Conservation (phyloP, 2,888 invertebrate species). For the Macroteleia sp. region DNA sequence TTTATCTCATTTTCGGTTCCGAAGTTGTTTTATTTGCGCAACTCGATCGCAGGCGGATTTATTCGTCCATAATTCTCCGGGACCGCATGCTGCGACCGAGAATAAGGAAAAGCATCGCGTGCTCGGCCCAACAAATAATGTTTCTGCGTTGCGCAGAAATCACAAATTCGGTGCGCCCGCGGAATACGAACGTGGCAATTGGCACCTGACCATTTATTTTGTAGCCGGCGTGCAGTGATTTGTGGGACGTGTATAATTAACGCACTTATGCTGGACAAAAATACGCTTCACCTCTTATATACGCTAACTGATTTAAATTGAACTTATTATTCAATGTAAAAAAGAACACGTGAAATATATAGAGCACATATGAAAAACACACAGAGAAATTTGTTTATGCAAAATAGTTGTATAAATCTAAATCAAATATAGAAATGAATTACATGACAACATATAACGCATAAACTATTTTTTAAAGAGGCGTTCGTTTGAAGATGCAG, state of each 20-base stretch:
- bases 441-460: no score
- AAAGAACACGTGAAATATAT: no score
- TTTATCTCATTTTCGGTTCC: conserved; percentile 47
- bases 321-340: conserved; percentile 6
- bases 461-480: no score
- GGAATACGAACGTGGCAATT: conserved; percentile 43
- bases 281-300: conserved; percentile 5
- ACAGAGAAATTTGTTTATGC: no score
- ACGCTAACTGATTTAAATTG: conserved; percentile 13
- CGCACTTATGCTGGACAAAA: conserved; percentile 28
- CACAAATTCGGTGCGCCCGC: conserved; percentile 49
- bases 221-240: conserved; percentile 24
- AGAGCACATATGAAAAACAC: no score
- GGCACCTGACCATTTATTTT: conserved; percentile 58
- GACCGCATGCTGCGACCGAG: conserved; percentile 63
- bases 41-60: conserved; percentile 67
- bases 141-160: conserved; percentile 44
- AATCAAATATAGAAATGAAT: no score
- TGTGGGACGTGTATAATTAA: conserved; percentile 46
- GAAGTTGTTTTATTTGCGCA: conserved; percentile 50
- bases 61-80: conserved; percentile 64
- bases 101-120: conserved; percentile 62
- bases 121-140: conserved; percentile 30
- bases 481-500: no score
- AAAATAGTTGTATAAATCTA: no score